Base-by-base conservation (phyloP, 2,888 invertebrate species). In the Sabellastarte sp. region DNA sequence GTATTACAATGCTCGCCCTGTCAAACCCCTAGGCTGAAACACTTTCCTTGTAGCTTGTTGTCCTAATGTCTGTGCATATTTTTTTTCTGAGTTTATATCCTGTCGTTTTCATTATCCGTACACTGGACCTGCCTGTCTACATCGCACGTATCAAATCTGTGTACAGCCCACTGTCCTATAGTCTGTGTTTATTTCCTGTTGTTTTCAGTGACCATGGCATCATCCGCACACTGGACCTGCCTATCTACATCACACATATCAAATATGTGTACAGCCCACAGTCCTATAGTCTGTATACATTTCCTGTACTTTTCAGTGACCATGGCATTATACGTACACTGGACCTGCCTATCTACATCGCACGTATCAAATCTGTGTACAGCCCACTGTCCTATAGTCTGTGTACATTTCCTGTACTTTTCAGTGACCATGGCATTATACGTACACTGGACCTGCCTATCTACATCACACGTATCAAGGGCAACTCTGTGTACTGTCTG, bases 141-240 rank as follows among this genome's bases (percentile, higher is more conserved):
- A 90, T 97, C 1, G 95, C 97, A 10, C 89, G 92, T 71, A 93
- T 98, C 32, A 90, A 93, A 78, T n/a, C n/a, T n/a, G n/a, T n/a
- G n/a, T 50, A 15, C 50, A 15, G 15, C 15, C 15, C 20, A 50
- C 50, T 15, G 50, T 50, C 20, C 20, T 15, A 50, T 50, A 50
- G 20, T 20, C 50, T 15, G 20, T 32, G 31, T 2, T 5, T 31
- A 20, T 20, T 10, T 15, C n/a, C n/a, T n/a, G n/a, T n/a, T n/a
- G n/a, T n/a, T n/a, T n/a, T n/a, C n/a, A 92, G 92, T 0, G 99
- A 99, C 84, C 93, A 95, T 84, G 99, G 99, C 52, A 99, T 99
- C 58, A 98, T 99, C 74, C 91, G 99, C 26, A 99, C 99, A 0
- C 85, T 99, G 70, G 98, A 99, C 85, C 87, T 98, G 64, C 98